Percentiles rank a stretch among this genome's conserved stretches.
phyloP scores from a whole-genome alignment of 2,888 invertebrate genomes.

The Andrena camellia region DNA sequence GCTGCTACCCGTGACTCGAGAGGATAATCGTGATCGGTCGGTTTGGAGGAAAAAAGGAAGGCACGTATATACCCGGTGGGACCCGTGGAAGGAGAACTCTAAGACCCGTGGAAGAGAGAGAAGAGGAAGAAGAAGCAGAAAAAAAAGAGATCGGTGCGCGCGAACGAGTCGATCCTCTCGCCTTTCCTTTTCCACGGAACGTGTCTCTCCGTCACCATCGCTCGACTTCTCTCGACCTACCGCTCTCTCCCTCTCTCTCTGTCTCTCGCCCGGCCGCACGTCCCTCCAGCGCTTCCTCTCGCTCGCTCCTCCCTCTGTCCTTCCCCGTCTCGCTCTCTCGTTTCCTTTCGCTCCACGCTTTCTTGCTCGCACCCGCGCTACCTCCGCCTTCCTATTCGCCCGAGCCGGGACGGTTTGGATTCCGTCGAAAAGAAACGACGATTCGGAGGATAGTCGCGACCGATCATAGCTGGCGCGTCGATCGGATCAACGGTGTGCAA shows the following conservation, averaged over 20 bases:
- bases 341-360: slow-evolving; percentile 61
- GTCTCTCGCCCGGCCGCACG: slow-evolving; percentile 64
- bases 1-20: slow-evolving; percentile 27
- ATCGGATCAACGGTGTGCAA: slow-evolving; percentile 80
- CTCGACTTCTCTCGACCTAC: slow-evolving; percentile 65
- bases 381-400: slow-evolving; percentile 75
- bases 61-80: not conserved
- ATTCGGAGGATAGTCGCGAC: slow-evolving; percentile 85
- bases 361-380: slow-evolving; percentile 60
- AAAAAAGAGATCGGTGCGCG: slow-evolving; percentile 59
- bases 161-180: slow-evolving; percentile 69
- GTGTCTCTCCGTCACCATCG: slow-evolving; percentile 67
- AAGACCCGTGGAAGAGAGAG: slow-evolving; percentile 2
- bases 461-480: slow-evolving; percentile 85
- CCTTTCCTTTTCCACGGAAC: slow-evolving; percentile 67
- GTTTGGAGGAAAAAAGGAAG: not conserved
- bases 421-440: slow-evolving; percentile 85
- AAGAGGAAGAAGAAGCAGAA: slow-evolving; percentile 24
- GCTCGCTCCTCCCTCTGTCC: slow-evolving; percentile 63
- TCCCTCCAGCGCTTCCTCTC: slow-evolving; percentile 58
- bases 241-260: slow-evolving; percentile 59
- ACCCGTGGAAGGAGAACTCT: slow-evolving; percentile 47
- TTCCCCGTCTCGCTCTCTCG: slow-evolving; percentile 59
- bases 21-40: slow-evolving; percentile 12
- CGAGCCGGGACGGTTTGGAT: slow-evolving; percentile 76